These are phyloP conservation scores for Diarsia rubi DNA, from an alignment of 2,888 invertebrate genomes.

Conservation along the genomic window DNA sequence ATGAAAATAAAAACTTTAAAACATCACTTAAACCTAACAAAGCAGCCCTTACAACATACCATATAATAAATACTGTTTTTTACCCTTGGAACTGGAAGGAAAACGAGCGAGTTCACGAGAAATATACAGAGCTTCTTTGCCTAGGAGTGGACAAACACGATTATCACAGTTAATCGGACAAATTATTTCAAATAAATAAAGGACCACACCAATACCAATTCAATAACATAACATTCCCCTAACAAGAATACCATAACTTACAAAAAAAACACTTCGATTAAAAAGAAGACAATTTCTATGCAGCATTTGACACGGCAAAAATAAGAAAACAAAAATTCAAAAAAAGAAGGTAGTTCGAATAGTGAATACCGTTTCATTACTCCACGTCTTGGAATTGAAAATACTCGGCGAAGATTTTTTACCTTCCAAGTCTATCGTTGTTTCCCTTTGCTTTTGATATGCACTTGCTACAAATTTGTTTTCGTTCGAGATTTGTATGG, in stretches of 20 bases:
- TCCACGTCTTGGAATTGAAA: slow-evolving; percentile 72
- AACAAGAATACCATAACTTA: neutral
- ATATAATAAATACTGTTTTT: too few relatives aligned
- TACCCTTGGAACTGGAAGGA: too few relatives aligned
- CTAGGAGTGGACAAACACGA: too few relatives aligned
- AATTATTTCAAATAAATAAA: too few relatives aligned
- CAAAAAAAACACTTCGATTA: neutral
- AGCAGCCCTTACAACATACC: too few relatives aligned
- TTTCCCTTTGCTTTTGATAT: slow-evolving; percentile 63
- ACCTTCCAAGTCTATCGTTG: slow-evolving; percentile 56
- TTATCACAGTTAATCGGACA: neutral
- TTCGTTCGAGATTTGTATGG: slow-evolving; percentile 20
- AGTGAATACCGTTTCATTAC: slow-evolving; percentile 75
- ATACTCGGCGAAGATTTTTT: slow-evolving; percentile 73
- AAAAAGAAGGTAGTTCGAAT: slow-evolving; percentile 53
- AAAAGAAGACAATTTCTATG: slow-evolving; percentile 9
- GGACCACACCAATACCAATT: neutral
- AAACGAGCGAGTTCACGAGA: too few relatives aligned
- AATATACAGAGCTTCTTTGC: too few relatives aligned
- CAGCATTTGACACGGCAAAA: slow-evolving; percentile 63
- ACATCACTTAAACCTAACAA: too few relatives aligned
- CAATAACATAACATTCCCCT: too few relatives aligned
- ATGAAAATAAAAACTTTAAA: too few relatives aligned
- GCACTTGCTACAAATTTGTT: slow-evolving; percentile 53
- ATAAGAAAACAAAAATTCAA: slow-evolving; percentile 36